Conservation (phyloP, 2,888 invertebrate species). For the Lucinisca nassula region DNA sequence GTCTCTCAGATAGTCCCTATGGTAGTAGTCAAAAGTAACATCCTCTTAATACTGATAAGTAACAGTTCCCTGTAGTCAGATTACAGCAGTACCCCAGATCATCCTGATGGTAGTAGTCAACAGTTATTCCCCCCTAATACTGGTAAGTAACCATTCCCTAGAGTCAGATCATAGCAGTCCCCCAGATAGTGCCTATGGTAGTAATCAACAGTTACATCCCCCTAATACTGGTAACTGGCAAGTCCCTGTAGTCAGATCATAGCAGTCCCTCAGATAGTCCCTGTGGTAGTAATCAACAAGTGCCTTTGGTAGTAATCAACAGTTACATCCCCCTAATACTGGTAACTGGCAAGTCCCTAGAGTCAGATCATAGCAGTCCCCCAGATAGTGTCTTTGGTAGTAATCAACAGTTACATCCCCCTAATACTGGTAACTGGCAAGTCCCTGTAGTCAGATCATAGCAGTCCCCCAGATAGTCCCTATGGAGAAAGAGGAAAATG, state of each 20-base stretch:
- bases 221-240: conserved; percentile 62
- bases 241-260: conserved; percentile 78
- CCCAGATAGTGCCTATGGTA: conserved; percentile 86
- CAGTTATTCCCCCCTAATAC: conserved; percentile 70
- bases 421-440: conserved; percentile 64
- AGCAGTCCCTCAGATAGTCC: conserved; percentile 87
- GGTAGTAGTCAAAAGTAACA: conserved; percentile 82
- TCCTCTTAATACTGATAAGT: conserved; percentile 49
- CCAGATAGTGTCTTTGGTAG: conserved; percentile 86
- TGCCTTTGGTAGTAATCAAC: conserved; percentile 83
- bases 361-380: conserved; percentile 85
- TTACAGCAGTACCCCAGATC: conserved; percentile 85
- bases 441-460: conserved; percentile 79
- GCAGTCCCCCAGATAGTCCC: conserved; percentile 87
- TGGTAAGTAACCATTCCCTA: conserved; percentile 62
- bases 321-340: conserved; percentile 69
- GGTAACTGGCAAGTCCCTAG: conserved; percentile 71
- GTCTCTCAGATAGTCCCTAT: conserved; percentile 86
- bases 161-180: conserved; percentile 85
- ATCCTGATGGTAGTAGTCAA: conserved; percentile 84
- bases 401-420: conserved; percentile 78
- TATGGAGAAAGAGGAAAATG: too few species aligned
- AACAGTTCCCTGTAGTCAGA: conserved; percentile 76
- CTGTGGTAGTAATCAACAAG: conserved; percentile 83
- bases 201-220: conserved; percentile 79